These are phyloP conservation scores for Drosophila neotestacea DNA, from an alignment of 2,888 invertebrate genomes.

Conservation along the genomic window DNA sequence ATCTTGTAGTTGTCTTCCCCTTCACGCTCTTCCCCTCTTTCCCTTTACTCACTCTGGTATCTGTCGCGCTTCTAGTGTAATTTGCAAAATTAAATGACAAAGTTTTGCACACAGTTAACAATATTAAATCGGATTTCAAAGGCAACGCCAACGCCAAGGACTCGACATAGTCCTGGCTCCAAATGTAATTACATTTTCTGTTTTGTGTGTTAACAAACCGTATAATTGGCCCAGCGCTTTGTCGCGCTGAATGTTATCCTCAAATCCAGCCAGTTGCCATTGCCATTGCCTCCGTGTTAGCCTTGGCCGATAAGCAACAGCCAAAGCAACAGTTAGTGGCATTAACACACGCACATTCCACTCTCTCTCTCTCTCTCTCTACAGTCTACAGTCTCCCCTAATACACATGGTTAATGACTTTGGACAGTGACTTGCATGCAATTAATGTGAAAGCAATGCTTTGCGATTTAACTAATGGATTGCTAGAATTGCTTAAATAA, in stretches of 20 bases:
- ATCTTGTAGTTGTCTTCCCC: conserved; percentile 9
- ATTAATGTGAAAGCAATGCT: conserved; percentile 45
- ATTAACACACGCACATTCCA: conserved; percentile 23
- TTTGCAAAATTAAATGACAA: conserved; percentile 77
- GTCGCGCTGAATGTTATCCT: conserved; percentile 40
- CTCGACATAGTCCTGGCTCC: conserved; percentile 37
- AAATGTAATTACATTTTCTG: conserved; percentile 81
- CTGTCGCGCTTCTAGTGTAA: conserved; percentile 54
- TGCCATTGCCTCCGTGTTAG: conserved; percentile 7
- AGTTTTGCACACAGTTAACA: conserved; percentile 80
- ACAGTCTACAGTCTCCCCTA: not conserved
- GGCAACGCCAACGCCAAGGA: conserved; percentile 29
- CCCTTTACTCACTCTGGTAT: conserved; percentile 1
- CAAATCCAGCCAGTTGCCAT: conserved; percentile 1
- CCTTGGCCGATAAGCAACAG: conserved; percentile 39
- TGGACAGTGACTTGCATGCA: conserved; percentile 38
- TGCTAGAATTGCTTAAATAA: conserved; percentile 12
- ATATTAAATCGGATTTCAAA: conserved; percentile 81
- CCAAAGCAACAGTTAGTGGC: conserved; percentile 49
- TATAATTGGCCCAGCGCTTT: conserved; percentile 73
- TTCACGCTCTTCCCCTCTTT: not conserved
- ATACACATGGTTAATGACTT: conserved; percentile 36
- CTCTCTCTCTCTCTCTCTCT: not conserved
- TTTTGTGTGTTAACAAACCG: conserved; percentile 81
- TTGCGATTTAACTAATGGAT: conserved; percentile 20